Evolutionary conservation across 2,113 vertebrate species (phyloP).

Genomic region (Oncorhynchus mykiss): DNA sequence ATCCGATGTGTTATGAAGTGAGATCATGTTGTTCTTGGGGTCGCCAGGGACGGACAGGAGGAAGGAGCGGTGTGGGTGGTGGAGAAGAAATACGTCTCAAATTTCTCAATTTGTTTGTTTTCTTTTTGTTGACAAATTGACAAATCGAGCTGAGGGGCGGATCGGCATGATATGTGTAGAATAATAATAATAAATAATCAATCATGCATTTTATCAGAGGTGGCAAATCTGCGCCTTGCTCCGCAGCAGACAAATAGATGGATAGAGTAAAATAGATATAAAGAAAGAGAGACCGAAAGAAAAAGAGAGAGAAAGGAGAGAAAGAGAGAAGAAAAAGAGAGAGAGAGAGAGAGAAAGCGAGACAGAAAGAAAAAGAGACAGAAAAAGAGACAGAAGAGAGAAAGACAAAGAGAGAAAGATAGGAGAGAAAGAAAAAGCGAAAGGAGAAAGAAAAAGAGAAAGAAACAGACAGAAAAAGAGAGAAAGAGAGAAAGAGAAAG

Average conservation of each 20-base stretch:
- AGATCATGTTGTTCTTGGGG: conserved; percentile 20
- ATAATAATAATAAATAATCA: conserved; percentile 17
- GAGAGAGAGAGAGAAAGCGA: not conserved
- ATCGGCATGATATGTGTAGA: conserved; percentile 47
- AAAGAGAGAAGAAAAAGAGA: no score
- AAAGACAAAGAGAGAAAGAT: no score
- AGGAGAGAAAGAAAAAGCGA: no score
- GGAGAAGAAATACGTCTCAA: conserved; percentile 15
- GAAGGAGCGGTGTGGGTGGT: not conserved
- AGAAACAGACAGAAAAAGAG: no score
- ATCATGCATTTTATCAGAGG: conserved; percentile 57
- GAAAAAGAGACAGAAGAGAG: no score
- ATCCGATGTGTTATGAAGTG: conserved; percentile 47
- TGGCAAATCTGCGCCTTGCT: conserved; percentile 69
- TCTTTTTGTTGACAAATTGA: conserved; percentile 38
- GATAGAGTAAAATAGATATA: not conserved
- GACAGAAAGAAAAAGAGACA: no score
- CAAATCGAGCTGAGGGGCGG: conserved; percentile 31
- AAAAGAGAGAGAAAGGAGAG: rapidly evolving
- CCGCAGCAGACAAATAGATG: conserved; percentile 38
- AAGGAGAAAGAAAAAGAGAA: no score
- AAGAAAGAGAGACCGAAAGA: not conserved
- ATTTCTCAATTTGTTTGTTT: conserved; percentile 46
- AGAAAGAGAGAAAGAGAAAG: no score
- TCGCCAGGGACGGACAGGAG: conserved; percentile 4